Base-by-base conservation (phyloP, 2,888 invertebrate genomes). In the Uropetala carovei region DNA sequence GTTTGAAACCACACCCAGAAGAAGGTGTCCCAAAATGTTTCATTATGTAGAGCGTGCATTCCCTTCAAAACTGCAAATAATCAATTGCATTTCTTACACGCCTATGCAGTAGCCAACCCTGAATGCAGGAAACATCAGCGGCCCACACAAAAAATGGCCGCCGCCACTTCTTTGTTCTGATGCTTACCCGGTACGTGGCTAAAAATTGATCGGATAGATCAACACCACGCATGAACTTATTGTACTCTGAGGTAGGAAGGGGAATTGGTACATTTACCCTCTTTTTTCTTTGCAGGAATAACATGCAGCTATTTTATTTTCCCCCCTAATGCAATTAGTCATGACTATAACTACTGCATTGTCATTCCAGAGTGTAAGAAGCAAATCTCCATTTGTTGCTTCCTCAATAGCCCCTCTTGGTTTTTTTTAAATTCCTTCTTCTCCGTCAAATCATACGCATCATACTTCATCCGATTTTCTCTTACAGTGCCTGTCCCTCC, bases 131-230 rank as follows among this genome's bases (percentile, higher is more conserved):
- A 81, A 81, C 4, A 27, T 81, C 81, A n/a, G 13, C 56, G 2
- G 56, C 13, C 56, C 13, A 84, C 11, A 13, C 43, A 43, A 43
- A 43, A 43, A 43, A 84, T 56, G 56, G 83, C 83, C 83, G 56
- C 83, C 57, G 56, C 83, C 22, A n/a, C 56, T 57, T 84, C n/a
- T 84, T 84, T 84, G 83, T 84, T 16, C 83, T 84, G 43, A 84
- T 84, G 56, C n/a, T 84, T 3, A 56, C 56, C 56, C 83, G 27
- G 18, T 84, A 84, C 14, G 56, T 84, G 43, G 83, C 83, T 43
- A 84, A 84, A 56, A 84, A 57, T 84, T 84, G 83, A 18, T 84
- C 83, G n/a, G 16, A 56, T 84, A 84, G n/a, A 56, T 56, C 83
- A 56, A 84, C 83, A 14, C 56, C 83, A 18, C 83, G 56, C 83